phyloP scores from a whole-genome alignment of 2,888 invertebrate species.

The Amblyjoppa fuscipennis region DNA sequence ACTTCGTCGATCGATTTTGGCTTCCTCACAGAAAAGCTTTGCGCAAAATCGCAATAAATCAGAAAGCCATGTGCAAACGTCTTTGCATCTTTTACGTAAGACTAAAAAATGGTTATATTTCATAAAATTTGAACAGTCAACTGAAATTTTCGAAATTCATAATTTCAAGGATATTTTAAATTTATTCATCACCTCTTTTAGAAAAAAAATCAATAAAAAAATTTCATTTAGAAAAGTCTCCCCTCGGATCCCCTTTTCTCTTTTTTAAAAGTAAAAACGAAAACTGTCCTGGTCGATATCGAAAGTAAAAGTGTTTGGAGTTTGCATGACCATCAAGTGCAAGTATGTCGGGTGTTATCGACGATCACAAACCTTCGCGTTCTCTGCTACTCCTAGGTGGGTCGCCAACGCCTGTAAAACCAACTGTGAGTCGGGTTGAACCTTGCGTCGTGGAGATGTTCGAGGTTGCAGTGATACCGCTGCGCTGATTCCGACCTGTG shows the following conservation, averaged over 20 bases:
- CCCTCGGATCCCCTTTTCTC: too few relatives aligned
- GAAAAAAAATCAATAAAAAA: too few relatives aligned
- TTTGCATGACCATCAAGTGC: background rate
- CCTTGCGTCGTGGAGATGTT: conserved; percentile 82
- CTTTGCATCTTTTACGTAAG: too few relatives aligned
- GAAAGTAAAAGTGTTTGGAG: background rate
- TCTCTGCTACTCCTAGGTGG: conserved; percentile 84
- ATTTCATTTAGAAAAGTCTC: too few relatives aligned
- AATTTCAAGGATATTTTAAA: background rate
- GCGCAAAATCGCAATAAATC: too few relatives aligned
- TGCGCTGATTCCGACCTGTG: conserved; percentile 81
- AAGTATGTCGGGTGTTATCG: background rate
- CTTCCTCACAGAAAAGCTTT: too few relatives aligned
- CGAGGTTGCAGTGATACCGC: conserved; percentile 82
- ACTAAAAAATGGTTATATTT: too few relatives aligned
- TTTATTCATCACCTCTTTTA: too few relatives aligned
- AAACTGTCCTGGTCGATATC: background rate
- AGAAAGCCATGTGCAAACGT: too few relatives aligned
- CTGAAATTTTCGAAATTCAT: too few relatives aligned
- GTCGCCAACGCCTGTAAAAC: conserved; percentile 84
- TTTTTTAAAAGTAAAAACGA: too few relatives aligned
- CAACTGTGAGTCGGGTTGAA: conserved; percentile 83
- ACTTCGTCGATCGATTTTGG: too few relatives aligned
- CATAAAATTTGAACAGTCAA: background rate
- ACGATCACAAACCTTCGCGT: conserved; percentile 84